Evolutionary conservation across 2,888 invertebrate genomes (phyloP).

Genomic region (Tetranychus truncatus): DNA sequence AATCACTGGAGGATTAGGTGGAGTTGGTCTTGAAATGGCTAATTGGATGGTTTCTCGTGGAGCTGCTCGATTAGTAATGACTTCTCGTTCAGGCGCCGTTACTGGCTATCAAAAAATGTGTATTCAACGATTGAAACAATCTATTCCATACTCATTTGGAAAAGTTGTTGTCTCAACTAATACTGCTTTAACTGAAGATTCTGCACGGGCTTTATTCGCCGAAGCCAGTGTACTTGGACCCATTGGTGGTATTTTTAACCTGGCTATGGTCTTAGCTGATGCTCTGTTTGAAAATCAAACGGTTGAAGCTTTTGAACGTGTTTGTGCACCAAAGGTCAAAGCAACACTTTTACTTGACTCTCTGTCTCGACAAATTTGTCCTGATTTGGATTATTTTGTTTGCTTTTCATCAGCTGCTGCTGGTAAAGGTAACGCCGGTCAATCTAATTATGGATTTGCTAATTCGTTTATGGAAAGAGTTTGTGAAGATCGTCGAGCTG

Average conservation of each 20-base stretch:
- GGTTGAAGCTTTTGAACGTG: constrained; percentile 55
- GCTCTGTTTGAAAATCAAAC: constrained; percentile 69
- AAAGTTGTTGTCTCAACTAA: constrained; percentile 47
- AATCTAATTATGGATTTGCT: constrained; percentile 86
- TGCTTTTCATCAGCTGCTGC: constrained; percentile 90
- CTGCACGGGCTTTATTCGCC: constrained; percentile 48
- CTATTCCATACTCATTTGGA: constrained; percentile 41
- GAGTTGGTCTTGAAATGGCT: constrained; percentile 83
- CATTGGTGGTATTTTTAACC: constrained; percentile 74
- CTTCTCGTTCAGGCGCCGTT: constrained; percentile 70
- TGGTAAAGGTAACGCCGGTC: constrained; percentile 87
- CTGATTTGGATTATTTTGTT: constrained; percentile 69
- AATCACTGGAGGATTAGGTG: constrained; percentile 62
- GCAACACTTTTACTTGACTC: constrained; percentile 64
- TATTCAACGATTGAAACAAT: constrained; percentile 45
- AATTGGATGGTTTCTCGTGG: constrained; percentile 75
- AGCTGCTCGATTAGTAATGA: constrained; percentile 61
- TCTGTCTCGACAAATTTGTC: constrained; percentile 55
- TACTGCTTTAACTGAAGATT: constrained; percentile 49
- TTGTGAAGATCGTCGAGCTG: constrained; percentile 61
- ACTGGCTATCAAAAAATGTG: constrained; percentile 79
- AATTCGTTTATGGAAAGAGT: constrained; percentile 95
- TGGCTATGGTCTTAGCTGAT: constrained; percentile 63
- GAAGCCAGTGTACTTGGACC: constrained; percentile 48
- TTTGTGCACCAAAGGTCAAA: constrained; percentile 63